Conservation (phyloP, 2,888 invertebrate species). For the Mesodorylaimus sp. region DNA sequence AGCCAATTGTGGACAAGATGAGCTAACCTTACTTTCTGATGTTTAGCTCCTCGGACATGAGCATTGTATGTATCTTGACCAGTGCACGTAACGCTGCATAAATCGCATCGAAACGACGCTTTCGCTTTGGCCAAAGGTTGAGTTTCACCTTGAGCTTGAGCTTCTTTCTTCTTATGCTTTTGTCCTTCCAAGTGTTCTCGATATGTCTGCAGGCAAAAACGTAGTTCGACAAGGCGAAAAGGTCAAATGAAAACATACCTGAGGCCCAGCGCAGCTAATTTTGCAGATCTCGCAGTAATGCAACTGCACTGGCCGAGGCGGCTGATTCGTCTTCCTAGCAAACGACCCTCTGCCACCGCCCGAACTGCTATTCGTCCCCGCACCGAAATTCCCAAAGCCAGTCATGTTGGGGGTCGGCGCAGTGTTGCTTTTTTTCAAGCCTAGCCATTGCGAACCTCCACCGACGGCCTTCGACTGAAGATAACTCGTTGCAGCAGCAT, state of each 20-base stretch:
- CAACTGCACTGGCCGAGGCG: constrained; percentile 38
- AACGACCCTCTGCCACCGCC: neutral
- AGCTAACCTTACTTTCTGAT: constrained; percentile 59
- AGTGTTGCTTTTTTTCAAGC: neutral
- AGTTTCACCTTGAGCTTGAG: constrained; percentile 50
- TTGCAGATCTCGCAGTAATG: constrained; percentile 98
- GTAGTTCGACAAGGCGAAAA: neutral
- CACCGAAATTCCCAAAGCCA: constrained; percentile 15
- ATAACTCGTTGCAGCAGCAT: constrained; percentile 84
- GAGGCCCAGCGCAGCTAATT: constrained; percentile 86
- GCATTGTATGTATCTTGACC: constrained; percentile 96
- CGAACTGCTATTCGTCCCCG: constrained; percentile 16
- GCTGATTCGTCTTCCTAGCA: constrained; percentile 11
- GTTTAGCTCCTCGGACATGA: constrained; percentile 90
- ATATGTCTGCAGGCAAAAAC: constrained; percentile 46
- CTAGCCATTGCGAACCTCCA: constrained; percentile 4
- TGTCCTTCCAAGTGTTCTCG: constrained; percentile 93
- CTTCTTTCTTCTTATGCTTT: constrained; percentile 96
- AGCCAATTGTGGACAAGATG: neutral
- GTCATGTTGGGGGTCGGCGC: constrained; percentile 13
- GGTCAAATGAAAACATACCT: constrained; percentile 37
- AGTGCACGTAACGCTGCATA: constrained; percentile 95
- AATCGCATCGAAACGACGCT: constrained; percentile 68
- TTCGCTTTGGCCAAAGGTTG: constrained; percentile 11
- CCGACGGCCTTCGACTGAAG: constrained; percentile 53